Evolutionary conservation across 2,113 vertebrate species (phyloP).

Genomic region (Saccopteryx leptura): DNA sequence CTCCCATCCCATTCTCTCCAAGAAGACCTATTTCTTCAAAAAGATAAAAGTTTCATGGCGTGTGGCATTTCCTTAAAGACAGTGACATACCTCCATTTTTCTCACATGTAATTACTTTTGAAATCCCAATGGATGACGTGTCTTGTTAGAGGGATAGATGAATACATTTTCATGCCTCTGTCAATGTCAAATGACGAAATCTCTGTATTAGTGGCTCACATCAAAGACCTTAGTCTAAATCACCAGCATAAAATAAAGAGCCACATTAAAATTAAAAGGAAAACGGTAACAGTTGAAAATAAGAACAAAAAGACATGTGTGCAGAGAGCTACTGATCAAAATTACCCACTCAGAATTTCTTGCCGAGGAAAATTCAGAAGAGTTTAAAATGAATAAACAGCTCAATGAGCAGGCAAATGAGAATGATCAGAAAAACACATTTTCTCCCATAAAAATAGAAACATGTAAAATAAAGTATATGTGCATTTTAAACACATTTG

Average conservation of each 20-base stretch:
- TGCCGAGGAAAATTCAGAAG: slow-evolving; percentile 60
- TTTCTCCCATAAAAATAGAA: slow-evolving; percentile 69
- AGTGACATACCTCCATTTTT: slow-evolving; percentile 29
- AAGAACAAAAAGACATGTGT: slow-evolving; percentile 53
- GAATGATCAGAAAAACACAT: slow-evolving; percentile 76
- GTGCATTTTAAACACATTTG: slow-evolving; percentile 52
- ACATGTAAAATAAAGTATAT: slow-evolving; percentile 68
- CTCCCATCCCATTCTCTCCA: not conserved
- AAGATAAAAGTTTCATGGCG: slow-evolving; percentile 37
- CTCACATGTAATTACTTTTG: slow-evolving; percentile 40
- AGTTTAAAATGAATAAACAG: slow-evolving; percentile 79
- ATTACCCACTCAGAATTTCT: slow-evolving; percentile 65
- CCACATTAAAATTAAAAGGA: slow-evolving; percentile 59
- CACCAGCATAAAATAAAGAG: slow-evolving; percentile 62
- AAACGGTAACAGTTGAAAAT: slow-evolving; percentile 51
- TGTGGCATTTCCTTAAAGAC: slow-evolving; percentile 54
- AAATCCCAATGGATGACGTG: not conserved
- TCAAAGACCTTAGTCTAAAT: slow-evolving; percentile 61
- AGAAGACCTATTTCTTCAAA: not conserved
- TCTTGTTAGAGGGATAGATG: slow-evolving; percentile 63
- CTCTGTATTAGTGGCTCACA: slow-evolving; percentile 50
- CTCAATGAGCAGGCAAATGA: slow-evolving; percentile 80
- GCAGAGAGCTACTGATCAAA: slow-evolving; percentile 62
- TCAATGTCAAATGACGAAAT: slow-evolving; percentile 58
- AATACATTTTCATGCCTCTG: slow-evolving; percentile 30